Evolutionary conservation across 37 sponge, comb jelly and placozoan species (phyloP).

Genomic region (Spongilla lacustris): DNA sequence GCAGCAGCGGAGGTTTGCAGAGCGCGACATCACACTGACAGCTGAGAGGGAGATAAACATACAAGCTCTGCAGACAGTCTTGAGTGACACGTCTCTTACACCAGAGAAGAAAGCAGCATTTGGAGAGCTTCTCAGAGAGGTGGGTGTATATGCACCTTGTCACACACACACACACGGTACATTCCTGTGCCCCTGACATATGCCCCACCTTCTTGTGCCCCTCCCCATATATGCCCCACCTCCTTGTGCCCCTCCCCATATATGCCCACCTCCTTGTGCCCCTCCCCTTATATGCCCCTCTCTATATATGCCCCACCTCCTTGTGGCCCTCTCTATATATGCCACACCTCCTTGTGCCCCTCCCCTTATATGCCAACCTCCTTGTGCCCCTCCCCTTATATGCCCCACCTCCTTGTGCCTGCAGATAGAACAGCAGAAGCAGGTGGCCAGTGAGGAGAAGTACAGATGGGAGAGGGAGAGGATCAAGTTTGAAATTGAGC

Average conservation of each 20-base stretch:
- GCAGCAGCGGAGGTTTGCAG: not conserved
- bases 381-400: too few species aligned
- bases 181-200: not conserved
- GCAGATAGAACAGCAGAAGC: constrained; percentile 44
- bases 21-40: not conserved
- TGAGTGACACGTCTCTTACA: constrained; percentile 20
- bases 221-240: too few species aligned
- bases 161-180: not conserved
- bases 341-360: too few species aligned
- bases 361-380: too few species aligned
- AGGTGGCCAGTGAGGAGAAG: constrained; percentile 51
- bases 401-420: not conserved
- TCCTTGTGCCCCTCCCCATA: too few species aligned
- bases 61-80: not conserved
- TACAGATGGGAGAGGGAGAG: constrained; percentile 70
- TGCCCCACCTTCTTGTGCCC: too few species aligned
- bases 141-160: not conserved
- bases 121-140: constrained; percentile 64
- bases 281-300: too few species aligned
- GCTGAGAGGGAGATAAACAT: not conserved
- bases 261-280: too few species aligned
- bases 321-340: too few species aligned
- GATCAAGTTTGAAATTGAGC: constrained; percentile 53
- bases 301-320: too few species aligned
- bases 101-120: constrained; percentile 23